Conservation (phyloP, 2,888 invertebrate genomes). For the Hypena proboscidalis region DNA sequence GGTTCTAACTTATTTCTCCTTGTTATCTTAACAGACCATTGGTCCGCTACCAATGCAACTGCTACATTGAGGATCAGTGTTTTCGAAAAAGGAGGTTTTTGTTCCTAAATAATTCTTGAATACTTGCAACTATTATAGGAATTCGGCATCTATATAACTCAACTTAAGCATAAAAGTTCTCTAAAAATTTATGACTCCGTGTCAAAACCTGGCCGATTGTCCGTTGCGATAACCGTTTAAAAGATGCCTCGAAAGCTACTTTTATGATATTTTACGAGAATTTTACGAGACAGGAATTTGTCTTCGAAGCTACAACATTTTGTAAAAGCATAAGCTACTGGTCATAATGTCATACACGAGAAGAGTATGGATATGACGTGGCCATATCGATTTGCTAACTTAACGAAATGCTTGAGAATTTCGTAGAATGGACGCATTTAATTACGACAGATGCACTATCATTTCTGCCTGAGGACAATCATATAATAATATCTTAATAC, state of each 20-base stretch:
- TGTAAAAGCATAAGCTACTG: constrained; percentile 39
- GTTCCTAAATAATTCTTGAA: background rate
- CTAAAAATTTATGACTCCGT: constrained; percentile 11
- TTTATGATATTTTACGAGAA: constrained; percentile 41
- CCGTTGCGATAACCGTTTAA: constrained; percentile 23
- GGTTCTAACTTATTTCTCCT: no score
- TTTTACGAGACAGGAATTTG: constrained; percentile 42
- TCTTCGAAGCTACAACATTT: constrained; percentile 40
- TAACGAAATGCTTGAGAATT: no score
- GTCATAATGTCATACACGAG: constrained; percentile 18
- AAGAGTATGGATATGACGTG: constrained; percentile 8
- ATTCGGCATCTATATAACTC: background rate
- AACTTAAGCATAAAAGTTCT: constrained; percentile 5
- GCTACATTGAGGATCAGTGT: no score
- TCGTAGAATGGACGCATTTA: no score
- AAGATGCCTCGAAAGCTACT: constrained; percentile 29
- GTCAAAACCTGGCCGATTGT: constrained; percentile 16
- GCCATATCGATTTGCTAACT: no score
- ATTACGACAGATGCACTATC: background rate
- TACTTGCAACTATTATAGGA: background rate
- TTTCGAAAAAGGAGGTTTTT: no score
- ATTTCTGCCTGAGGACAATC: no score
- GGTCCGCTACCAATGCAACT: no score
- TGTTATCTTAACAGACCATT: no score
- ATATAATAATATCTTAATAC: no score